Evolutionary conservation across 92 coral and sea anemone genomes (phyloP).

Genomic region (Zoanthus gigantus): DNA sequence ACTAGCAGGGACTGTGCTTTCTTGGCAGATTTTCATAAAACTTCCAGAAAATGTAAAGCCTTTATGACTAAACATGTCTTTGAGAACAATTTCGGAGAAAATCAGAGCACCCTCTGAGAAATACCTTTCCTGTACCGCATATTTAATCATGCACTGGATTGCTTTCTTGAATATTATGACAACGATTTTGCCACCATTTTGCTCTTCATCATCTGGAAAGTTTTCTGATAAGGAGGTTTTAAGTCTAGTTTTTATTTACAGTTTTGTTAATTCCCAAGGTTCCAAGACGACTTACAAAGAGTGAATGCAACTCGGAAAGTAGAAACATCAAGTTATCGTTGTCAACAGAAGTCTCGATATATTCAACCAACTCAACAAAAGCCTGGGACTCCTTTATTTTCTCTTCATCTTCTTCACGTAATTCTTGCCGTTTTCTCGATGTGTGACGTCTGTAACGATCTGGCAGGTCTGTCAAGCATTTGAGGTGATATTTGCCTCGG

Average conservation of each 20-base stretch:
- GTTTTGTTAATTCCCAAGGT: conserved; percentile 53
- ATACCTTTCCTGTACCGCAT: conserved; percentile 62
- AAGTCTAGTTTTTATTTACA: conserved; percentile 67
- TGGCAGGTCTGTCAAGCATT: conserved; percentile 41
- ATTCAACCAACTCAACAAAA: conserved; percentile 64
- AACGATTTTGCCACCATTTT: conserved; percentile 63
- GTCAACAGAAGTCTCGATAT: conserved; percentile 58
- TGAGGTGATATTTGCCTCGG: no score
- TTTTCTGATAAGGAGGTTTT: conserved; percentile 55
- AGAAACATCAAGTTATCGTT: conserved; percentile 34
- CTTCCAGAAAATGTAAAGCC: no score
- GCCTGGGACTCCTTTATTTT: conserved; percentile 72
- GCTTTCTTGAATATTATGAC: conserved; percentile 69
- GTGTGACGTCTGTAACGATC: conserved; percentile 65
- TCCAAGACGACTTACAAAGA: neutral
- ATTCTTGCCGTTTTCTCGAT: conserved; percentile 57
- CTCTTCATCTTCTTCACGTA: conserved; percentile 55
- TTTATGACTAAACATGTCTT: conserved; percentile 40
- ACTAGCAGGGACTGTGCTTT: conserved; percentile 69
- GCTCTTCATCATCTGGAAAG: conserved; percentile 57
- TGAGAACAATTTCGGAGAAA: conserved; percentile 73
- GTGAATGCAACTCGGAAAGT: neutral
- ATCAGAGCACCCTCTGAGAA: conserved; percentile 72
- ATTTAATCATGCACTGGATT: conserved; percentile 58
- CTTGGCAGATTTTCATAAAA: conserved; percentile 60